phyloP scores from a whole-genome alignment of 1,140 invertebrate species.

The Lasioglossum baleicum region DNA sequence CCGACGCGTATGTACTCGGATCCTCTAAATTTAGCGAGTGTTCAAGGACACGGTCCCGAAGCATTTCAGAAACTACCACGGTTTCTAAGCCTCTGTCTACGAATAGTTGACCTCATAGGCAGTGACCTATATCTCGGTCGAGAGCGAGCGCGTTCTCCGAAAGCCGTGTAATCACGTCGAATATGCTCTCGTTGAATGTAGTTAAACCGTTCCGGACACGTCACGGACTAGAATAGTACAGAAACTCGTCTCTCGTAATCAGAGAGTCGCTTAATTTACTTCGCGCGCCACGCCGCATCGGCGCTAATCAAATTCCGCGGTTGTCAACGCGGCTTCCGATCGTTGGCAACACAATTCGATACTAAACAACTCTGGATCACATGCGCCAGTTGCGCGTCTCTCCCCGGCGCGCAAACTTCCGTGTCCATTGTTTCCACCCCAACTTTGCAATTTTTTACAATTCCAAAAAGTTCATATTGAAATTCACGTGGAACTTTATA shows the following conservation, averaged over 20 bases:
- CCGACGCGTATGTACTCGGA: background rate
- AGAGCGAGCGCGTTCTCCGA: conserved; percentile 18
- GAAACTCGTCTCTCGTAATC: conserved; percentile 25
- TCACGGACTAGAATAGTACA: conserved; percentile 59
- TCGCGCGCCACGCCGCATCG: conserved; percentile 10
- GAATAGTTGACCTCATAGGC: conserved; percentile 62
- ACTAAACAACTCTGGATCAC: no score
- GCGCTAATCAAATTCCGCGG: conserved; percentile 35
- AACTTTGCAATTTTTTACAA: no score
- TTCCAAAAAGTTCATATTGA: no score
- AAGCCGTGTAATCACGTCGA: conserved; percentile 54
- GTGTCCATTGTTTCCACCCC: no score
- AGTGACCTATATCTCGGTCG: conserved; percentile 64
- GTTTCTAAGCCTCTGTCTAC: conserved; percentile 45
- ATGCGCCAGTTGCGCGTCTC: no score
- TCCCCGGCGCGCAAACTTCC: no score
- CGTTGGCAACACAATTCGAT: background rate
- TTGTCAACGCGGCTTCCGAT: background rate
- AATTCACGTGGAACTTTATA: no score
- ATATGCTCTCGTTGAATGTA: conserved; percentile 46
- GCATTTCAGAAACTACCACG: conserved; percentile 9
- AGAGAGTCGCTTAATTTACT: conserved; percentile 13
- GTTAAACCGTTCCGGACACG: conserved; percentile 30
- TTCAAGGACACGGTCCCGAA: conserved; percentile 56
- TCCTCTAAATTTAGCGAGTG: conserved; percentile 55